Conservation (phyloP, 30 jellyfish, hydroid and myxozoan genomes). For the Catostylus mosaicus region DNA sequence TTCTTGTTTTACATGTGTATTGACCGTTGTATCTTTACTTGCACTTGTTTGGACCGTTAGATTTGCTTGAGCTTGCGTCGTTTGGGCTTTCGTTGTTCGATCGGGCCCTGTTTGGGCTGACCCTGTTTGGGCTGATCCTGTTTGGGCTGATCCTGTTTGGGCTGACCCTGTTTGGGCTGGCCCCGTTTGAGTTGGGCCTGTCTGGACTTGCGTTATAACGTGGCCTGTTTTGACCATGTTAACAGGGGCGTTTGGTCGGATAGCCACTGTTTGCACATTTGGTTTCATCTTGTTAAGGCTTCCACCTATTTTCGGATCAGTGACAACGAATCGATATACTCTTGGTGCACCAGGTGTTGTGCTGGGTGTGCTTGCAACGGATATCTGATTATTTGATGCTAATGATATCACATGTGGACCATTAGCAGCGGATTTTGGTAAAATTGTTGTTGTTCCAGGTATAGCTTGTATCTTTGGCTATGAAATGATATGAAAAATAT, state of each 20-base stretch:
- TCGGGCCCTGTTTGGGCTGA: not conserved
- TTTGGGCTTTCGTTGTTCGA: not conserved
- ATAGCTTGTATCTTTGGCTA: not conserved
- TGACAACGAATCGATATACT: slow-evolving; percentile 19
- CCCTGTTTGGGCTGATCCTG: too few relatives aligned
- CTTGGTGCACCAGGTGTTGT: not conserved
- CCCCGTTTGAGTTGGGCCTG: too few relatives aligned
- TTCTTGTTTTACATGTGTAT: not conserved
- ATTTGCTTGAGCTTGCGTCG: not conserved
- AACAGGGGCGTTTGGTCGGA: not conserved
- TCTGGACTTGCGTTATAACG: not conserved
- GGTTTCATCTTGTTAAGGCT: not conserved
- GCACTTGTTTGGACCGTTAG: not conserved
- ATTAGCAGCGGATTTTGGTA: not conserved
- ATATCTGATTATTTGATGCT: not conserved
- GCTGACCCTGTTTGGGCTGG: too few relatives aligned
- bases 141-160: too few relatives aligned
- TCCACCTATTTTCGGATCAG: slow-evolving; percentile 7
- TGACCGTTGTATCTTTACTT: not conserved
- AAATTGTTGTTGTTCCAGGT: not conserved
- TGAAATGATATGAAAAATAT: not conserved
- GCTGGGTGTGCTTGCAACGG: not conserved
- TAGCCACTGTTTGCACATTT: not conserved
- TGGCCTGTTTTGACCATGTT: not conserved
- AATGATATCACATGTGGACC: slow-evolving; percentile 8